A percentile compares a stretch with the other conserved stretches of the same genome.
Evolutionary conservation across 2,888 invertebrate species (phyloP).

Genomic region (Patella depressa): DNA sequence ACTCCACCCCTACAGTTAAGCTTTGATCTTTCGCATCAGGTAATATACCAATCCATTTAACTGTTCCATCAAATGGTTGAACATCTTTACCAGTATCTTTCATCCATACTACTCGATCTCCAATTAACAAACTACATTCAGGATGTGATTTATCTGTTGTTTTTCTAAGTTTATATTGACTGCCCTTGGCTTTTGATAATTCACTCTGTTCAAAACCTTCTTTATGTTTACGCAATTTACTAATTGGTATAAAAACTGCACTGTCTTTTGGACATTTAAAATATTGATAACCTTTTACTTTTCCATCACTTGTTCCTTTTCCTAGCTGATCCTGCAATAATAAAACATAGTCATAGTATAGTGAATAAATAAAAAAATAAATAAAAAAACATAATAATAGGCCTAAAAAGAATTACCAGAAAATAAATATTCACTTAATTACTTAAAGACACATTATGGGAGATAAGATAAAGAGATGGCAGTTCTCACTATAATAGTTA

Average conservation of each 20-base stretch:
- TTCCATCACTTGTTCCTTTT: conserved; percentile 55
- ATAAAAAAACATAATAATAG: too few species aligned
- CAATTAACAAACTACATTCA: conserved; percentile 60
- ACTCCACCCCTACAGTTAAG: conserved; percentile 75
- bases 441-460: too few species aligned
- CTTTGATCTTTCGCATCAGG: conserved; percentile 71
- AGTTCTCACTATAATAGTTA: too few species aligned
- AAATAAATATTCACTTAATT: too few species aligned
- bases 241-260: conserved; percentile 55
- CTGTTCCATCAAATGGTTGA: conserved; percentile 72
- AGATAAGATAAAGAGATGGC: too few species aligned
- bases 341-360: neutral
- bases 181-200: conserved; percentile 28
- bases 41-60: conserved; percentile 74
- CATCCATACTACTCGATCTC: conserved; percentile 74
- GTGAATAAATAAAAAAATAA: too few species aligned
- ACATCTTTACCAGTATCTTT: conserved; percentile 69
- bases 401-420: too few species aligned
- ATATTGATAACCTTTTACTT: conserved; percentile 46
- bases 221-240: conserved; percentile 48
- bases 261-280: conserved; percentile 50
- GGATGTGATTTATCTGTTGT: neutral
- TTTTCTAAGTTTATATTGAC: conserved; percentile 17
- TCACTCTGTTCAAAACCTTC: conserved; percentile 31
- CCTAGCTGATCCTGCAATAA: conserved; percentile 46